These are phyloP conservation scores for Bombycilla garrulus DNA, from an alignment of 2,113 vertebrate genomes.

Conservation along the genomic window DNA sequence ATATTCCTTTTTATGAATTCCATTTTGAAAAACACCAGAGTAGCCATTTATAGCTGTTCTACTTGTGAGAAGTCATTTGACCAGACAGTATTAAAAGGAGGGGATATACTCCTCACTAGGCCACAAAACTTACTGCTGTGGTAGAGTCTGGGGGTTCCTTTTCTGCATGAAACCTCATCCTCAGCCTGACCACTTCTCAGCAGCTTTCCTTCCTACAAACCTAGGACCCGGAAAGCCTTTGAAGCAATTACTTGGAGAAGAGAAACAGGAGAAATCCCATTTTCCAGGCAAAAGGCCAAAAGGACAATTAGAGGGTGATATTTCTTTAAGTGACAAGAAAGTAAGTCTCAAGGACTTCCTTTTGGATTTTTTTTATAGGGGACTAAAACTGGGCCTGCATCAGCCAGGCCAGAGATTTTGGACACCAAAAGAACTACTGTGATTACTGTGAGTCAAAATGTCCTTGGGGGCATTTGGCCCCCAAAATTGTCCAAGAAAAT, in stretches of 20 bases:
- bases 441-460: neutral
- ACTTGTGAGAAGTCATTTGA: neutral
- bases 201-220: neutral
- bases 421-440: neutral
- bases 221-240: neutral
- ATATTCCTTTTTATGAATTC: neutral
- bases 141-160: rapidly evolving
- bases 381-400: rapidly evolving
- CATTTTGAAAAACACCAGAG: neutral
- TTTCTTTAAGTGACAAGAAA: neutral
- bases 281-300: neutral
- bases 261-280: neutral
- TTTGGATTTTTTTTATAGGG: neutral
- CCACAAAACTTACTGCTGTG: rapidly evolving
- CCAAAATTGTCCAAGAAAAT: neutral
- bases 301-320: neutral
- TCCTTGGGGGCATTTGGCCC: rapidly evolving
- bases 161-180: neutral
- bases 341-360: neutral
- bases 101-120: neutral
- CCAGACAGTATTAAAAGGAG: neutral
- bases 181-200: neutral
- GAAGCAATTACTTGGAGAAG: neutral
- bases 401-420: neutral
- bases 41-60: neutral